Evolutionary conservation across 1,140 invertebrate species (phyloP), one percentile per base, ranked within the genome.

Genomic region (Fopius arisanus): DNA sequence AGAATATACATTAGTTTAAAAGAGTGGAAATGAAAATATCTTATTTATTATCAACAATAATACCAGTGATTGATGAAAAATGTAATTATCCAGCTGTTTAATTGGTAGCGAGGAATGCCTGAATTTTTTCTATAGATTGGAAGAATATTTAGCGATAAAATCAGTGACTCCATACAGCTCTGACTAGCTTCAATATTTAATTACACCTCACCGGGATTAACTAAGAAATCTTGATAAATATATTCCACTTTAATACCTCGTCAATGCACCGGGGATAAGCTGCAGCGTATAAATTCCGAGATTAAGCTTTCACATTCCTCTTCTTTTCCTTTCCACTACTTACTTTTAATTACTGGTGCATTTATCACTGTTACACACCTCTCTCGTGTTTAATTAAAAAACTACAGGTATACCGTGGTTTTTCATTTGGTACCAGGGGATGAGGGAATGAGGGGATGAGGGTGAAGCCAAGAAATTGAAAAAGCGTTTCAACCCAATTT

Each of bases 291-390:
- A 70, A 70, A 70, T 70, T 70, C 19, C 29, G 68, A 70, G 23
- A 70, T 70, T 59, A 59, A 70, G 43, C 43, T 70, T 48, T 68
- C 40, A 48, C 40, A 48, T 68, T 68, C 23, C 31, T 41, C 40
- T 68, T 68, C 33, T 37, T 68, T 40, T 26, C 40, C 41, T 68
- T 19, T 40, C 23, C 40, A 26, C 41, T n/a, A 48, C 66, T 68
- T 68, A 68, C 66, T 70, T 70, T 70, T 70, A 70, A 70, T 70
- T 70, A 48, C 43, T 51, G 68, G 43, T 31, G 19, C 43, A 51
- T 51, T 51, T 51, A 51, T 51, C 43, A 51, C 43, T 51, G 43
- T 51, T 51, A 51, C 43, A 51, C 43, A 16, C 43, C 43, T 16
- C 43, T 21, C 6, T 19, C 33, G 33, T 37, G 43, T 51, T 51